These are phyloP conservation scores for Dipus sagitta DNA, from an alignment of 2,797 vertebrate genomes.

Conservation along the genomic window DNA sequence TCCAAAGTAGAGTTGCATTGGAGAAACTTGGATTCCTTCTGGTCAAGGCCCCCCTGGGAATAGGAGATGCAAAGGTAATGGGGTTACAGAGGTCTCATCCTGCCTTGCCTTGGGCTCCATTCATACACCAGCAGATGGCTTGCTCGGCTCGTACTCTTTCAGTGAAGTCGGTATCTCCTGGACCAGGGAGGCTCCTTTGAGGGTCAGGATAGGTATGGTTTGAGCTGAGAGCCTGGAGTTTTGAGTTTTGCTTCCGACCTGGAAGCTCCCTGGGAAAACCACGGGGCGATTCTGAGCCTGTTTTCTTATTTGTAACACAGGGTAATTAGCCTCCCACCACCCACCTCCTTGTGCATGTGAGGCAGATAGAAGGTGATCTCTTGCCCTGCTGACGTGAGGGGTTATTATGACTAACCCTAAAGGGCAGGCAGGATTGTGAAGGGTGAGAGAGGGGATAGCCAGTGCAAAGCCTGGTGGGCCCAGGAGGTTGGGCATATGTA, in stretches of 20 bases:
- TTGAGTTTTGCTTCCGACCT: not conserved
- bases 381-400: not conserved
- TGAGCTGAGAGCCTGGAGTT: not conserved
- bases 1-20: not conserved
- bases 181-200: not conserved
- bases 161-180: not conserved
- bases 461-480: not conserved
- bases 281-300: not conserved
- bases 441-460: not conserved
- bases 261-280: slow-evolving; percentile 58
- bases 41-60: not conserved
- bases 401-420: slow-evolving; percentile 47
- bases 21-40: slow-evolving; percentile 5
- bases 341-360: not conserved
- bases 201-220: not conserved
- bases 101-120: not conserved
- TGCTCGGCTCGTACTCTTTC: not conserved
- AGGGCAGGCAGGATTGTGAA: not conserved
- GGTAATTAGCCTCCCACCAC: slow-evolving; percentile 53
- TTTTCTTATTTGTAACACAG: slow-evolving; percentile 68
- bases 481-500: not conserved
- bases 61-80: not conserved
- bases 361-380: slow-evolving; percentile 62
- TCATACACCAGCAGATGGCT: not conserved
- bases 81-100: not conserved